phyloP scores from a whole-genome alignment of 2,888 invertebrate species.

The Leptogaster cylindrica region DNA sequence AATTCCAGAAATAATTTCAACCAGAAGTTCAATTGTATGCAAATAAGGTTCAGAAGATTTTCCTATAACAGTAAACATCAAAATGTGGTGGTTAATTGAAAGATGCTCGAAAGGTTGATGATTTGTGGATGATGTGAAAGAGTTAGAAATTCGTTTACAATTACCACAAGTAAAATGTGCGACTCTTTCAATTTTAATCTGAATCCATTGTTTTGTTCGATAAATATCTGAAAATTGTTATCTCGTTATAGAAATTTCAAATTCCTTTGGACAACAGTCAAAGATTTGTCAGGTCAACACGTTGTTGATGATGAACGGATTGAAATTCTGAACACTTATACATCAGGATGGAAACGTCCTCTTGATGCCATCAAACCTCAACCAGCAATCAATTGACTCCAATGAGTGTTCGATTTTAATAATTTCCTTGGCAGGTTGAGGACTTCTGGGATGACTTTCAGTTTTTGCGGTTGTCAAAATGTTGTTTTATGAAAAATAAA shows the following conservation, averaged over 20 bases:
- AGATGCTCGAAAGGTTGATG: conserved; percentile 17
- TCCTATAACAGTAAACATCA: background rate
- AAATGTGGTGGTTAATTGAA: conserved; percentile 10
- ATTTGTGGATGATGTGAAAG: no score
- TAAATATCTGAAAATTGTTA: no score
- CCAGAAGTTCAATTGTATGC: conserved; percentile 26
- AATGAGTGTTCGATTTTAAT: conserved; percentile 19
- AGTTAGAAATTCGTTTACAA: no score
- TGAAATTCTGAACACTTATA: background rate
- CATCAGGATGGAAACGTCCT: no score
- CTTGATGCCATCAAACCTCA: background rate
- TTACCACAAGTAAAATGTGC: no score
- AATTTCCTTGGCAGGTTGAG: background rate
- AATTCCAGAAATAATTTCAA: conserved; percentile 20
- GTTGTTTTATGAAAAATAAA: background rate
- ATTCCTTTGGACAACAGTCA: no score
- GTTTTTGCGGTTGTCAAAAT: background rate
- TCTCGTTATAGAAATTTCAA: no score
- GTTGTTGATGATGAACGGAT: background rate
- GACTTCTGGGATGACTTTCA: background rate
- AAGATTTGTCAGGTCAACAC: no score
- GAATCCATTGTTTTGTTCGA: no score
- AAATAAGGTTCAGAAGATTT: conserved; percentile 12
- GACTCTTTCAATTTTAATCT: no score
- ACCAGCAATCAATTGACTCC: conserved; percentile 12